Evolutionary conservation across 2,113 vertebrate genomes (phyloP).

Genomic region (Lota lota): DNA sequence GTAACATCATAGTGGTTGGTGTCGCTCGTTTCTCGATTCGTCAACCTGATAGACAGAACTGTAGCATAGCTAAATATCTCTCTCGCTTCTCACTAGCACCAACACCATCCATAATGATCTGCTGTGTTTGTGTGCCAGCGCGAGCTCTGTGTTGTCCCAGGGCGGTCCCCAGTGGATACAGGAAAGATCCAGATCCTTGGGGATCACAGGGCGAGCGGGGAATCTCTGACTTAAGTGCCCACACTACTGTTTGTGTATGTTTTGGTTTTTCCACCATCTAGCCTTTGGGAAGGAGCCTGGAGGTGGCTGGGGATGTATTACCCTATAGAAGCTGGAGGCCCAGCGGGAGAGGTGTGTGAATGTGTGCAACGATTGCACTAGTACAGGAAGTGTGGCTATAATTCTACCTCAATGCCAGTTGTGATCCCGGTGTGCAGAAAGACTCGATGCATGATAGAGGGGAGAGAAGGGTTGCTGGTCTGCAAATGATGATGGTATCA

Average conservation of each 20-base stretch:
- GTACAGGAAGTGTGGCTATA: not conserved
- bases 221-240: conserved; percentile 1
- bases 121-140: not conserved
- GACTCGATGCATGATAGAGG: too few relatives aligned
- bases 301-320: conserved; percentile 27
- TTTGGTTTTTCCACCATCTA: conserved; percentile 55
- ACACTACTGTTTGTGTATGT: conserved; percentile 39
- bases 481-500: too few relatives aligned
- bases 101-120: not conserved
- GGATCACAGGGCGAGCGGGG: conserved; percentile 19
- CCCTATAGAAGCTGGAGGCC: conserved; percentile 17
- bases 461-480: too few relatives aligned
- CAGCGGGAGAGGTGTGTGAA: conserved; percentile 8
- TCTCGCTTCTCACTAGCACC: not conserved
- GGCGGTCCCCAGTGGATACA: conserved; percentile 44
- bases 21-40: too few relatives aligned
- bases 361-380: conserved; percentile 33
- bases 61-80: too few relatives aligned
- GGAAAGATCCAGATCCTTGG: conserved; percentile 7
- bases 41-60: too few relatives aligned
- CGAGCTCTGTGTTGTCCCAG: conserved; percentile 36
- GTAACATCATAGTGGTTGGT: too few relatives aligned
- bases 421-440: conserved; percentile 12
- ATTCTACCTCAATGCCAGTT: conserved; percentile 15
- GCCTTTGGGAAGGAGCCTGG: conserved; percentile 50